These are phyloP conservation scores for Oophaga pumilio DNA, from an alignment of 2,113 vertebrate species.

Conservation along the genomic window DNA sequence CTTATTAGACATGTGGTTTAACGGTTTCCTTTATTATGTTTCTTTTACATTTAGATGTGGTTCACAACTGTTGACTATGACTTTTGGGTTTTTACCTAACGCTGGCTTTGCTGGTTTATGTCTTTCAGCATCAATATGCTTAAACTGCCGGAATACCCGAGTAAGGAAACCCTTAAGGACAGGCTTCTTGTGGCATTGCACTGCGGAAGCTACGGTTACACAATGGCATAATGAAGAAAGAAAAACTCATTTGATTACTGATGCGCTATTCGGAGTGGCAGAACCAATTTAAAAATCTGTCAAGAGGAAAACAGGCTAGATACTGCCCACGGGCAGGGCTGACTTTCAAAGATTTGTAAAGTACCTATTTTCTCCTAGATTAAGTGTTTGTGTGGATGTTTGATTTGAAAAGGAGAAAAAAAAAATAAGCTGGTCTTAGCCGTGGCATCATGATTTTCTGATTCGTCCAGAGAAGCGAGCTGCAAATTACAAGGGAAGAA, in stretches of 20 bases:
- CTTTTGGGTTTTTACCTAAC: conserved; percentile 48
- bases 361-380: conserved; percentile 56
- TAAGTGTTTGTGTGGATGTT: conserved; percentile 60
- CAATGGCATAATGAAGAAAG: conserved; percentile 84
- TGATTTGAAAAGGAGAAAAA: conserved; percentile 60
- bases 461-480: neutral
- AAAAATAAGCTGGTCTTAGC: conserved; percentile 52
- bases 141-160: conserved; percentile 97
- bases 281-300: conserved; percentile 66
- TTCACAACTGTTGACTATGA: neutral
- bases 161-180: conserved; percentile 90
- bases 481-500: neutral
- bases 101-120: conserved; percentile 52
- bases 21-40: neutral
- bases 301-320: conserved; percentile 59
- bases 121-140: conserved; percentile 96
- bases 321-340: conserved; percentile 58
- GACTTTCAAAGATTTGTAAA: conserved; percentile 63
- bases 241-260: conserved; percentile 61
- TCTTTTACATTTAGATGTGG: neutral
- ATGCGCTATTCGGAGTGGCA: conserved; percentile 63
- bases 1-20: too few species aligned
- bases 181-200: conserved; percentile 94
- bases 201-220: conserved; percentile 98
- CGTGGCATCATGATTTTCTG: conserved; percentile 59